phyloP scores from a whole-genome alignment of 2,888 invertebrate genomes.

The Tetragonisca angustula region DNA sequence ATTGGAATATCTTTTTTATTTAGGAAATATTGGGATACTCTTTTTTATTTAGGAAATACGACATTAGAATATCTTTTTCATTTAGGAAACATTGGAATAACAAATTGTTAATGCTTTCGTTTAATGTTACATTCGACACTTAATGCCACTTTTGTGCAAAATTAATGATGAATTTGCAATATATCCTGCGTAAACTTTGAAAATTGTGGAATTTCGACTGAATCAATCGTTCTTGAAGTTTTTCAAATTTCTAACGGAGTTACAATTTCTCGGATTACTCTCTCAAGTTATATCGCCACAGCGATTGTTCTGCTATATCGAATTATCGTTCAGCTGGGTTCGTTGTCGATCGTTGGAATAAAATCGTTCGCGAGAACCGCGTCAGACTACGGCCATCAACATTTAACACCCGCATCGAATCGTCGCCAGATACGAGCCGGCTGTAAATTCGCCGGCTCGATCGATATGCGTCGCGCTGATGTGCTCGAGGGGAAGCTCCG shows the following conservation, averaged over 20 bases:
- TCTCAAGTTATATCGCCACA: background rate
- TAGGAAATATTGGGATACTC: too few species aligned
- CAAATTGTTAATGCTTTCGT: too few species aligned
- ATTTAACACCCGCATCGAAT: slow-evolving; percentile 65
- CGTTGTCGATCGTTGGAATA: background rate
- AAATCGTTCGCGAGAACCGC: slow-evolving; percentile 18
- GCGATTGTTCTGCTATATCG: background rate
- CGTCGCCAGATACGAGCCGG: slow-evolving; percentile 53
- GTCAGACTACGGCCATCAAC: slow-evolving; percentile 54
- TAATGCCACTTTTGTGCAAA: too few species aligned
- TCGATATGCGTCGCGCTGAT: slow-evolving; percentile 67
- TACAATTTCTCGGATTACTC: background rate
- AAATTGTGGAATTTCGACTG: background rate
- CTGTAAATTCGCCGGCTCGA: slow-evolving; percentile 71
- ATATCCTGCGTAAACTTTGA: background rate
- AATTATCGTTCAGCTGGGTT: background rate
- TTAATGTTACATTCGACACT: background rate
- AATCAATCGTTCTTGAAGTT: too few species aligned
- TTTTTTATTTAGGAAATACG: too few species aligned
- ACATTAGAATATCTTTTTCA: too few species aligned
- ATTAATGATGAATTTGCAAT: background rate
- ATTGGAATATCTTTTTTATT: background rate
- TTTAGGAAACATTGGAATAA: too few species aligned
- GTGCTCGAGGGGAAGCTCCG: slow-evolving; percentile 42
- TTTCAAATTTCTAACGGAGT: too few species aligned